A percentile compares a stretch with the other conserved stretches of the same genome.
Evolutionary conservation across 2,797 vertebrate genomes (phyloP).

Genomic region (Hydrophis major): DNA sequence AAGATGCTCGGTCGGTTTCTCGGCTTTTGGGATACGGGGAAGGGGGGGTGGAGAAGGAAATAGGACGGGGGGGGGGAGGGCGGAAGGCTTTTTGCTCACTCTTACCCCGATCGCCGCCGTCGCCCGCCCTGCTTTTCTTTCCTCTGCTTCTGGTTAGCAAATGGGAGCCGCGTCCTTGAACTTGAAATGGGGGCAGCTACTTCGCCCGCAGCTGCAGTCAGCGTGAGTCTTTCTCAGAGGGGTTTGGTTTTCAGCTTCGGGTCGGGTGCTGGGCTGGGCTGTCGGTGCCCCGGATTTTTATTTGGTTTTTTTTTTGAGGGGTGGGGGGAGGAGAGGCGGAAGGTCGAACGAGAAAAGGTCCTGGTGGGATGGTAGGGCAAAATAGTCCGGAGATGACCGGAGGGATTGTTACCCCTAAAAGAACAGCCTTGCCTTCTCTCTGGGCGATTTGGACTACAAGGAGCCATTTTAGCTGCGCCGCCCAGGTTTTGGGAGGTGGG

Average conservation of each 20-base stretch:
- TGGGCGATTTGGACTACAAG: conserved; percentile 55
- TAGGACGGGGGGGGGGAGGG: too few species aligned
- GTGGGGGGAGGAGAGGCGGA: not conserved
- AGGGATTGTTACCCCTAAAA: not conserved
- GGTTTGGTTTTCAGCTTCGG: not conserved
- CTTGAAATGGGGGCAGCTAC: conserved; percentile 70
- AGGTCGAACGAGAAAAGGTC: conserved; percentile 3
- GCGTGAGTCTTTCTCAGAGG: conserved; percentile 35
- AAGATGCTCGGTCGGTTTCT: not conserved
- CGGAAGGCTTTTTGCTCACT: not conserved
- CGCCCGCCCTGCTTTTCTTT: not conserved
- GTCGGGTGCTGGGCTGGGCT: not conserved
- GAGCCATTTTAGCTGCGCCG: conserved; percentile 72
- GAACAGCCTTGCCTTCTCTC: conserved; percentile 36
- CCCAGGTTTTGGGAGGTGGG: conserved; percentile 31
- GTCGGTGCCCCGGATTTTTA: not conserved
- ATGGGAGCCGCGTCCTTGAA: conserved; percentile 75
- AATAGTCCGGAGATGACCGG: conserved; percentile 6
- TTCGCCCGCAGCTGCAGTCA: conserved; percentile 48
- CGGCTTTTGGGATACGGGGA: not conserved
- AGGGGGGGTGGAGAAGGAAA: too few species aligned
- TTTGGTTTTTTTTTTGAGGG: not conserved
- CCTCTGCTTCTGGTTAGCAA: conserved; percentile 9
- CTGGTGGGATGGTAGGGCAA: not conserved
- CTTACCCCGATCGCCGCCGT: not conserved